Evolutionary conservation across 2,888 invertebrate genomes (phyloP).

Genomic region (Cylindroiulus punctatus): DNA sequence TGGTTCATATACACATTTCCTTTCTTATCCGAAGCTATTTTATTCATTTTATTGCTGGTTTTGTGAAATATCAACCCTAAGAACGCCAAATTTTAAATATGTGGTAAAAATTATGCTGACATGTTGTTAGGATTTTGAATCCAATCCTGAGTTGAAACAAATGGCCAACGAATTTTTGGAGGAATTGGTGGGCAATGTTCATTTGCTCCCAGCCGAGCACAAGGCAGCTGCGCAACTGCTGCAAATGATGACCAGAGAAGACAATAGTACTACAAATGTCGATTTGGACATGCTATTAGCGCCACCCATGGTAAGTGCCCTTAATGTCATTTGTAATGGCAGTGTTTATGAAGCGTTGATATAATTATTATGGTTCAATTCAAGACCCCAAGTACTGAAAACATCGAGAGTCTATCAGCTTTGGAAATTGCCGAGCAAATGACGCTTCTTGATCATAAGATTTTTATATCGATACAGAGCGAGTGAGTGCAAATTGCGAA

Average conservation of each 20-base stretch:
- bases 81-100: not conserved
- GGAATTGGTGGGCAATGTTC: conserved; percentile 82
- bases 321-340: not conserved
- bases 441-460: conserved; percentile 90
- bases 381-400: conserved; percentile 81
- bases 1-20: not conserved
- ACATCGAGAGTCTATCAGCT: conserved; percentile 85
- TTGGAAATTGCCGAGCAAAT: conserved; percentile 92
- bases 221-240: conserved; percentile 86
- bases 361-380: conserved; percentile 45
- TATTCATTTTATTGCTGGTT: not conserved
- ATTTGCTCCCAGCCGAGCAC: conserved; percentile 85
- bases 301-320: conserved; percentile 71
- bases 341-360: no score
- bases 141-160: conserved; percentile 77
- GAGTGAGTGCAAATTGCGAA: conserved; percentile 74
- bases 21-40: no score
- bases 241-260: conserved; percentile 78
- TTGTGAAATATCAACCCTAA: not conserved
- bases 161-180: conserved; percentile 87
- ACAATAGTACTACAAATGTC: conserved; percentile 73
- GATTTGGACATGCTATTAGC: conserved; percentile 77
- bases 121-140: conserved; percentile 77
- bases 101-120: no score
- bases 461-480: conserved; percentile 86